A percentile compares a stretch with the other conserved stretches of the same genome.
Conservation (phyloP, 1,140 invertebrate genomes). For the Nasonia longicornis region DNA sequence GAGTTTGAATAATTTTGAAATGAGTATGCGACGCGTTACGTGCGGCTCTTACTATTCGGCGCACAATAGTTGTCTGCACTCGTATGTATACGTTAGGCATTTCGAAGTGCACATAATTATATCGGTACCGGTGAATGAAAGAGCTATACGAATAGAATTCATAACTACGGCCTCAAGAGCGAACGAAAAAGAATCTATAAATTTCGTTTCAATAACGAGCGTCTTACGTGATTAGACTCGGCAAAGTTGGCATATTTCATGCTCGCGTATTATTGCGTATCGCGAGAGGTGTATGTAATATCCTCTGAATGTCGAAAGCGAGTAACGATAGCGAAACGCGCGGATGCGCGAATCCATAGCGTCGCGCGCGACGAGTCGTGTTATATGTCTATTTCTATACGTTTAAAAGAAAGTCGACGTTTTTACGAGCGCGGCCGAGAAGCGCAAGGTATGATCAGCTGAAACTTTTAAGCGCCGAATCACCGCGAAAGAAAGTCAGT, state of each 20-base stretch:
- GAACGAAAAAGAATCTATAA: not conserved
- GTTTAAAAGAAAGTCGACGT: conserved; percentile 5
- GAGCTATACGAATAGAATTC: too few relatives aligned
- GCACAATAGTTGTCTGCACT: too few relatives aligned
- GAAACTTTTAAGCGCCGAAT: not conserved
- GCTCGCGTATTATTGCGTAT: not conserved
- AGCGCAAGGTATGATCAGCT: not conserved
- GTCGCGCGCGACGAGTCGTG: not conserved
- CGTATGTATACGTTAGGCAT: too few relatives aligned
- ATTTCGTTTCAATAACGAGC: not conserved
- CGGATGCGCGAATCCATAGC: not conserved
- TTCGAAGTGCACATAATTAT: too few relatives aligned
- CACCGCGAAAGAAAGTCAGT: conserved; percentile 4
- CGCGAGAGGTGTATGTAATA: not conserved
- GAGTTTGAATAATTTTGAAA: too few relatives aligned
- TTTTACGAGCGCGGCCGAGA: conserved; percentile 20
- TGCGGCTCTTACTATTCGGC: too few relatives aligned
- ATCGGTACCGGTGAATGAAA: too few relatives aligned
- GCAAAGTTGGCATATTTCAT: not conserved
- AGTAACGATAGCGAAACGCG: too few relatives aligned
- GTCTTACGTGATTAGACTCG: not conserved
- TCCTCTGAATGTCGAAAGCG: not conserved
- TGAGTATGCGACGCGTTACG: too few relatives aligned
- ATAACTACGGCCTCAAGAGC: not conserved
- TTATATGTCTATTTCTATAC: too few relatives aligned